These are phyloP conservation scores for Elysia chlorotica DNA, from an alignment of 1,140 invertebrate genomes.

Conservation along the genomic window DNA sequence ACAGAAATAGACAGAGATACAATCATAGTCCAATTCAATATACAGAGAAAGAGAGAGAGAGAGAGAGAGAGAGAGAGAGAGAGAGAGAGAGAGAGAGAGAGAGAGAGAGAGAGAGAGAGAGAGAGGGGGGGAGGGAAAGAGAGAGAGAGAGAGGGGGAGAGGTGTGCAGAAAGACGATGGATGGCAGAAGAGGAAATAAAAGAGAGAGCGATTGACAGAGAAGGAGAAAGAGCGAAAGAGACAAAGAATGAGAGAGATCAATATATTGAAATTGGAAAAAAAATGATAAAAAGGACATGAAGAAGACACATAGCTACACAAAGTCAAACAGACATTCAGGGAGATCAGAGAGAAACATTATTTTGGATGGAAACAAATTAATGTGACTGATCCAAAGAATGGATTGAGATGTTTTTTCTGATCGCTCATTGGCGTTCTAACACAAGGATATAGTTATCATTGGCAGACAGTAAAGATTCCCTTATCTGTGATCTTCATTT, in stretches of 20 bases:
- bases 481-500: too few relatives aligned
- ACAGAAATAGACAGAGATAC: neutral
- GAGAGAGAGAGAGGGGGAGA: neutral
- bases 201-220: neutral
- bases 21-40: neutral
- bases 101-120: slow-evolving; percentile 2
- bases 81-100: neutral
- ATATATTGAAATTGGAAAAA: neutral
- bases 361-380: too few relatives aligned
- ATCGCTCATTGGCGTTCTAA: too few relatives aligned
- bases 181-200: neutral
- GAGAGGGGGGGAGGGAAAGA: neutral
- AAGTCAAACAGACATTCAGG: neutral
- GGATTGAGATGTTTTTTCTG: too few relatives aligned
- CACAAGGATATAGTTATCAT: too few relatives aligned
- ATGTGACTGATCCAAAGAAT: too few relatives aligned
- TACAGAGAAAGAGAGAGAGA: neutral
- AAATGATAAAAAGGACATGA: slow-evolving; percentile 17
- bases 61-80: neutral
- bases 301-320: slow-evolving; percentile 14
- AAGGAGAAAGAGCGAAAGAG: neutral
- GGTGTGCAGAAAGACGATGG: neutral
- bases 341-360: too few relatives aligned
- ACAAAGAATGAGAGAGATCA: neutral
- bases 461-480: too few relatives aligned